These are phyloP conservation scores for Andrena marginata DNA, from an alignment of 2,888 invertebrate species.

Conservation along the genomic window DNA sequence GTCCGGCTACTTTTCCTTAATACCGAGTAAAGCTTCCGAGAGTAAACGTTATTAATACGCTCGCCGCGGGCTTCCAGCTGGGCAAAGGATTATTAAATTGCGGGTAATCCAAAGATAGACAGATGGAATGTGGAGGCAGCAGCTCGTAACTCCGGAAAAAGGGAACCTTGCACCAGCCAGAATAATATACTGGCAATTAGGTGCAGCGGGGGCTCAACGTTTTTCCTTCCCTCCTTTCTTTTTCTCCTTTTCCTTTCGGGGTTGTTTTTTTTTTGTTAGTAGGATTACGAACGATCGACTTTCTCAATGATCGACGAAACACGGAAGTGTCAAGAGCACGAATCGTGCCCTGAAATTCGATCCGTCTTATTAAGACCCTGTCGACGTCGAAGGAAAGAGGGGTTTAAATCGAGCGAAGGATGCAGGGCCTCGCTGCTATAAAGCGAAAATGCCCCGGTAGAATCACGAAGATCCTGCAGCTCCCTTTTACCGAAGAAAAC, in stretches of 20 bases:
- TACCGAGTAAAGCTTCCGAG: slow-evolving; percentile 17
- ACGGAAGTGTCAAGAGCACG: slow-evolving; percentile 67
- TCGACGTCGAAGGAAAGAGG: slow-evolving; percentile 58
- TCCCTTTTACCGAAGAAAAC: background rate
- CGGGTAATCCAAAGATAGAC: slow-evolving; percentile 46
- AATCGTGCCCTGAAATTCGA: slow-evolving; percentile 63
- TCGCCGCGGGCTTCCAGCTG: slow-evolving; percentile 14
- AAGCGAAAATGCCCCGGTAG: slow-evolving; percentile 27
- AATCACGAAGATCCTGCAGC: slow-evolving; percentile 29
- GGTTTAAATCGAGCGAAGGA: slow-evolving; percentile 55
- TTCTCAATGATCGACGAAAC: slow-evolving; percentile 64
- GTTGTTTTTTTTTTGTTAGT: background rate
- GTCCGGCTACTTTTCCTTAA: slow-evolving; percentile 23
- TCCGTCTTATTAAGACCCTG: slow-evolving; percentile 62
- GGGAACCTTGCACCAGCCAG: slow-evolving; percentile 6
- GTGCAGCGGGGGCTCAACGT: slow-evolving; percentile 18
- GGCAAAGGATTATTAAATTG: slow-evolving; percentile 54
- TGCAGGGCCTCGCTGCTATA: slow-evolving; percentile 28
- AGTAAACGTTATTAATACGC: slow-evolving; percentile 47
- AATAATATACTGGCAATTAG: slow-evolving; percentile 50
- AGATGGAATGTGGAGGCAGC: slow-evolving; percentile 39
- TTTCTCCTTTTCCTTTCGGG: background rate
- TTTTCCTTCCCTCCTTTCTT: background rate
- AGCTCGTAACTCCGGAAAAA: slow-evolving; percentile 28
- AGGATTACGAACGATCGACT: slow-evolving; percentile 55